Conservation (phyloP, 2,797 vertebrate species). For the Antrozous pallidus region DNA sequence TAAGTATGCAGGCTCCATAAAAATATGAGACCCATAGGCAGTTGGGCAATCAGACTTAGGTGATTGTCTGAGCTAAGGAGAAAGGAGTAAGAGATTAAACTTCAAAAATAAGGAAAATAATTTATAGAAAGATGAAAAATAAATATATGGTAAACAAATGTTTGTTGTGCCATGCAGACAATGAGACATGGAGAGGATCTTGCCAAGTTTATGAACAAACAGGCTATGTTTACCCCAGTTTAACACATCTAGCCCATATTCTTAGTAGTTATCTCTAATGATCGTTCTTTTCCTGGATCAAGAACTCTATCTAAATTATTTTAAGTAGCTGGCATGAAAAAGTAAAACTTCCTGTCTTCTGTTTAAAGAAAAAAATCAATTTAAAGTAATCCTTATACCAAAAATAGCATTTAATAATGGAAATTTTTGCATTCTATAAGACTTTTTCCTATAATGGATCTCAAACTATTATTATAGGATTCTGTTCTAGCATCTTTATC, state of each 20-base stretch:
- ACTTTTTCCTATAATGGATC: neutral
- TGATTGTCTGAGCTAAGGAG: neutral
- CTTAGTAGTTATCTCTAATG: neutral
- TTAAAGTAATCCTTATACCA: neutral
- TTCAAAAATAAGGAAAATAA: neutral
- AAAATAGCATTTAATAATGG: neutral
- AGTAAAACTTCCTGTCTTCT: neutral
- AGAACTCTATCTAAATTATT: neutral
- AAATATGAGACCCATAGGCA: neutral
- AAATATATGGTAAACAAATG: neutral
- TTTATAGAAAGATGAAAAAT: neutral
- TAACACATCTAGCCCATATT: neutral
- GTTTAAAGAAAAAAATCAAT: neutral
- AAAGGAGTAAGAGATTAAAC: neutral
- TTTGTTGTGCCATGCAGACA: neutral
- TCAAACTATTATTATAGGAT: neutral
- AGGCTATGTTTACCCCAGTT: neutral
- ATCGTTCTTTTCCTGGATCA: neutral
- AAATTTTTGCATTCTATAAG: neutral
- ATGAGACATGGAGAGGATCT: neutral
- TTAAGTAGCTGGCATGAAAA: too few relatives aligned
- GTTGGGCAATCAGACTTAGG: neutral
- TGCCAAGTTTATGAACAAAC: neutral
- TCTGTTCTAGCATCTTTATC: neutral
- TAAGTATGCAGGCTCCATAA: neutral